Base-by-base conservation (phyloP, 1,140 invertebrate species). In the Drosophila grimshawi region DNA sequence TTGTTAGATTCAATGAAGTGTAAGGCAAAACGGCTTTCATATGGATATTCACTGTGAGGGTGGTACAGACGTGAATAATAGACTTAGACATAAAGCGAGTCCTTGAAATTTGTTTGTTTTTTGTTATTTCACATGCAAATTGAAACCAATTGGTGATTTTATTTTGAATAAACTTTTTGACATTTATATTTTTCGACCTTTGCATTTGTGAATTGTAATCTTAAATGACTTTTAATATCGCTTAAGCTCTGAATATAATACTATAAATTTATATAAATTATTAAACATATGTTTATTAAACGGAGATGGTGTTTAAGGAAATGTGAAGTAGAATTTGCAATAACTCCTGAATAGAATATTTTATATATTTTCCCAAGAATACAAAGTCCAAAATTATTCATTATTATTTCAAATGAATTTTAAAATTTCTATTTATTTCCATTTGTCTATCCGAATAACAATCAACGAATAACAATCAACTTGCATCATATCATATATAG, bases 121-220 rank as follows among this genome's bases (percentile, higher is more conserved):
- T 74, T 69, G 46, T 74, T 80, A 48, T 49, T 5, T 3, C 41
- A 11, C 39, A 65, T 65, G 72, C 45, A 80, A 83, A 83, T 80
- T 79, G 69, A 83, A 79, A 76, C 49, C 66, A 82, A 83, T 79
- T 48, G 35, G 61, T 79, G 55, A 32, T 81, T 59, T 72, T 80
- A 63, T 83, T 82, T 78, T 82, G 75, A 76, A 82, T 71, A 76
- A 82, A 79, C 76, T 75, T 82, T 65, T 63, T 63, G 75, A 53
- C 61, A 53, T 39, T 45, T 29, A 65, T 70, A 63, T 57, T 63
- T 52, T 71, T 72, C 62, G 68, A 63, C 49, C 52, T 77, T 51
- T 82, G 46, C 59, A 75, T 83, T 49, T 79, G 33, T 39, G 35
- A 68, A 52, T 75, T 62, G 64, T 48, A 57, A 37, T 33, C 41